Percentiles rank a stretch among this genome's conserved stretches.
These are phyloP conservation scores for Silvanus unidentatus DNA, from an alignment of 2,888 invertebrate genomes.

Conservation along the genomic window DNA sequence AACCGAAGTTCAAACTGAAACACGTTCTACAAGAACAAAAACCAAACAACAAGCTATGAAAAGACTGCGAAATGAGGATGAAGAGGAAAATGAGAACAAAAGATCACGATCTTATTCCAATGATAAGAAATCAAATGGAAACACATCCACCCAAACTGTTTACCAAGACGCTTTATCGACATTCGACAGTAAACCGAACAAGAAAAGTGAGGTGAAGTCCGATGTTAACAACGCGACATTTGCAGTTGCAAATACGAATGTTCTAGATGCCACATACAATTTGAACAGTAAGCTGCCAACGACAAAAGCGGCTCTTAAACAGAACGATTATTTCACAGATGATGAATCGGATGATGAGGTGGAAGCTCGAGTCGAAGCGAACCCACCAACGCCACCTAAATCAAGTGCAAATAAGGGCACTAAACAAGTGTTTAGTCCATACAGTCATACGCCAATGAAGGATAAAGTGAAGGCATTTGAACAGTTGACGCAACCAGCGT, in stretches of 20 bases:
- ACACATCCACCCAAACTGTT: conserved; percentile 33
- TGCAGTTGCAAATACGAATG: neutral
- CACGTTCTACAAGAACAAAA: conserved; percentile 8
- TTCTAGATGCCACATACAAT: too few species aligned
- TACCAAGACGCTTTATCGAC: conserved; percentile 46
- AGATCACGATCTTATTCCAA: conserved; percentile 20
- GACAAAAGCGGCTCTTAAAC: neutral
- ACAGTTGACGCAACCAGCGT: conserved; percentile 37
- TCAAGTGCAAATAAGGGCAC: conserved; percentile 14
- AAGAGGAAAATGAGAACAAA: conserved; percentile 14
- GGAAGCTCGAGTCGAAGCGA: neutral
- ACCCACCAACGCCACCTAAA: conserved; percentile 17
- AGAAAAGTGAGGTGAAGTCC: conserved; percentile 11
- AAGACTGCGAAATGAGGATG: conserved; percentile 4
- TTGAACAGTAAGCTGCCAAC: neutral
- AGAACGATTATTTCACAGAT: conserved; percentile 27
- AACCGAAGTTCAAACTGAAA: conserved; percentile 8
- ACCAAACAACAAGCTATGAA: conserved; percentile 1
- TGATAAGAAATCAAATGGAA: conserved; percentile 5
- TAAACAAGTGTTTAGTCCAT: conserved; percentile 50
- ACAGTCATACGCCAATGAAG: conserved; percentile 54
- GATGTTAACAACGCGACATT: conserved; percentile 8
- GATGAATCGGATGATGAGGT: conserved; percentile 27
- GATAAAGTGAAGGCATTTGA: conserved; percentile 59
- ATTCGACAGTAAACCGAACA: conserved; percentile 18